Evolutionary conservation across 2,888 invertebrate genomes (phyloP).

Genomic region (Keiferia lycopersicella): DNA sequence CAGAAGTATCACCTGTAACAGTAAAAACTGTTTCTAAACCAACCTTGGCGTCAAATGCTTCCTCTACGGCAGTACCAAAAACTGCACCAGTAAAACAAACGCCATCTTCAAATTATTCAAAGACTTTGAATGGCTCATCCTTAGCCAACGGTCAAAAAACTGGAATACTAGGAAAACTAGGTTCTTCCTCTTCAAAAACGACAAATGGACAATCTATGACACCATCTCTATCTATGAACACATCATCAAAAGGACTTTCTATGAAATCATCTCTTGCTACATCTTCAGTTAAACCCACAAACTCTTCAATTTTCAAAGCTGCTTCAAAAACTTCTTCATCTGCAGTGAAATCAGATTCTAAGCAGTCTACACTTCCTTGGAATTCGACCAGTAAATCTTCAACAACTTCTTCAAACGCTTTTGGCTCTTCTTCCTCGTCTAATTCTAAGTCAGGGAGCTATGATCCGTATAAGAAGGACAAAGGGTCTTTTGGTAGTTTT

Average conservation of each 20-base stretch:
- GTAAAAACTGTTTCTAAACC: background rate
- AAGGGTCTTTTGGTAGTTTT: background rate
- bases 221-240: background rate
- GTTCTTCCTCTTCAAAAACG: background rate
- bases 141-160: constrained; percentile 1
- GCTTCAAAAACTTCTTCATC: background rate
- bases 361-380: background rate
- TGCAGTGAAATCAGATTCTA: background rate
- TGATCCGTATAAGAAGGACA: background rate
- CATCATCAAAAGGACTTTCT: background rate
- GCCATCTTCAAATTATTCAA: background rate
- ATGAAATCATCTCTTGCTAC: background rate
- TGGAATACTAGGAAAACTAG: background rate
- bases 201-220: background rate
- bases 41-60: background rate
- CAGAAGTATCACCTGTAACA: background rate
- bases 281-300: background rate
- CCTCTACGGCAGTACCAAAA: background rate
- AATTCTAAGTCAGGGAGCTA: background rate
- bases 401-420: background rate
- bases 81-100: background rate
- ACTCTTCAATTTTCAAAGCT: background rate
- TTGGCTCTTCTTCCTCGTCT: background rate
- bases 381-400: background rate
- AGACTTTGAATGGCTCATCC: background rate